Evolutionary conservation across 2,113 vertebrate species (phyloP), one percentile per base, ranked within the genome.

Genomic region (Apodemus speciosus): DNA sequence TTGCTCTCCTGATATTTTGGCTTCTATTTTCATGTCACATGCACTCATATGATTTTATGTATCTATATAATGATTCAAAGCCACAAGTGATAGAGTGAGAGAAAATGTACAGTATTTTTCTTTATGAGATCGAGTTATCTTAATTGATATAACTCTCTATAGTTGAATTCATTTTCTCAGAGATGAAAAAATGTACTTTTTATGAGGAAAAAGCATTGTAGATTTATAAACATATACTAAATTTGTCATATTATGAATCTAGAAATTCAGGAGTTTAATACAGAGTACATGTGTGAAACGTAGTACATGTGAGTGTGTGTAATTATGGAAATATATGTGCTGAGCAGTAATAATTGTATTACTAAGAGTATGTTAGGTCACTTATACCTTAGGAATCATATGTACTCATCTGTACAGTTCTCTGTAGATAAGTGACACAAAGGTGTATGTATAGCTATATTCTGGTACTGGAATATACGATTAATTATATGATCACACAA

Each of bases 261-360:
- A 85, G 75, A 90, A 68, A 46, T 35, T 35, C 90, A 88, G 75
- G 90, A 56, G 46, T 30, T 35, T 92, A 88, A 72, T 11, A 66
- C 30, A 90, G 11, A 64, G 64, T 85, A 4, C 20, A n/a, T 9
- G 13, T 40, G 8, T 40, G 13, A 81, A 81, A 40, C 15, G 14
- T 58, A 9, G 35, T n/a, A 6, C 56, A 2, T 64, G n/a, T 58
- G 68, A 62, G 53, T 9, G 14, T 46, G 21, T 14, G 66, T 5
- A 20, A 15, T 91, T 85, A 4, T 81, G 40, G 25, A 56, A 23
- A 60, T 4, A 21, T 68, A 40, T 40, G 27, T 79, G 38, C 30
- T 53, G n/a, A 62, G 5, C 43, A 15, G 69, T 32, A 43, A 56
- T 15, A 95, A 30, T 49, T 88, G n/a, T 75, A 53, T 40, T 71